Conservation (phyloP, 2,113 vertebrate species). For the Accipiter virgatus region DNA sequence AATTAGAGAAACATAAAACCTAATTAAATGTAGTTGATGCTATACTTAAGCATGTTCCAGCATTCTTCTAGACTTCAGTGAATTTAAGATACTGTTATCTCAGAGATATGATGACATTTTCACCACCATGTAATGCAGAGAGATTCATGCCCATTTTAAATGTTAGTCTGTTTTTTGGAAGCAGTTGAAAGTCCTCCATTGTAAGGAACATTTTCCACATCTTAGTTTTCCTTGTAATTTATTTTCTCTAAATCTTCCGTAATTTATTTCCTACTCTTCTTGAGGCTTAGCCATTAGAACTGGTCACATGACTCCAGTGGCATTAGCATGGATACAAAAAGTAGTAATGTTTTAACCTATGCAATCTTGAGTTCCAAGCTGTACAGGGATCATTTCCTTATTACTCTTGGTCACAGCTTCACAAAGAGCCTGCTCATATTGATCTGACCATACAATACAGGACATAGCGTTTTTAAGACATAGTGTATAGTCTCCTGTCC, state of each 20-base stretch:
- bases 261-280: neutral
- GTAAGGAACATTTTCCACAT: neutral
- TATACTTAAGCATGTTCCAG: neutral
- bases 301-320: neutral
- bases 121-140: neutral
- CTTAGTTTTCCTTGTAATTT: neutral
- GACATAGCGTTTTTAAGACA: neutral
- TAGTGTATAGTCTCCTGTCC: neutral
- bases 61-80: neutral
- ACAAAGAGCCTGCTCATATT: neutral
- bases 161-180: neutral
- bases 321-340: neutral
- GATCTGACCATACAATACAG: neutral
- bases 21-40: slow-evolving; percentile 19
- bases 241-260: neutral
- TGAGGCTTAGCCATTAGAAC: neutral
- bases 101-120: neutral
- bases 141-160: neutral
- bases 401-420: neutral
- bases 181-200: neutral
- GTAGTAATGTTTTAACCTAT: neutral
- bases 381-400: neutral
- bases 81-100: neutral
- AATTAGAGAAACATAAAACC: slow-evolving; percentile 23
- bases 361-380: neutral